Evolutionary conservation across 2,888 invertebrate species (phyloP).

Genomic region (Lasius fuliginosus): DNA sequence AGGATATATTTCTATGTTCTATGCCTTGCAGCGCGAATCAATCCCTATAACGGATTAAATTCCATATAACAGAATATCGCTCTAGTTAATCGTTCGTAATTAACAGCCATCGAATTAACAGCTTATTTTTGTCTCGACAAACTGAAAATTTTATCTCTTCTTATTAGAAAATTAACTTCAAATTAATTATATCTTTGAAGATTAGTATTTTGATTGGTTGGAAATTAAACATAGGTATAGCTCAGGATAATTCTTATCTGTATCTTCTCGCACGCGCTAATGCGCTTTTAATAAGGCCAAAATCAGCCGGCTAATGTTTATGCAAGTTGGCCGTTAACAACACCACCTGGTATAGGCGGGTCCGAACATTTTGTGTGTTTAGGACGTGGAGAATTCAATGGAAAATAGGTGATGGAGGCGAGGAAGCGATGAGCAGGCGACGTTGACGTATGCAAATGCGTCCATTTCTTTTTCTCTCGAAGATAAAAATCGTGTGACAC

Average conservation of each 20-base stretch:
- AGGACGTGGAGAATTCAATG: not conserved
- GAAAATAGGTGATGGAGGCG: conserved; percentile 6
- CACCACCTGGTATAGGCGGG: not conserved
- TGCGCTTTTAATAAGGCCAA: not conserved
- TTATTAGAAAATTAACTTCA: conserved; percentile 10
- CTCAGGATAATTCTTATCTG: not conserved
- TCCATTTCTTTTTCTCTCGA: conserved; percentile 24
- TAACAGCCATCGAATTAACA: not conserved
- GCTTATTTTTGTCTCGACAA: not conserved
- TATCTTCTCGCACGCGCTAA: not conserved
- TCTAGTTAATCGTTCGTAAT: conserved; percentile 4
- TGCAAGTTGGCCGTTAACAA: conserved; percentile 4
- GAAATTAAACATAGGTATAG: not conserved
- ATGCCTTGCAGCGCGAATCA: not conserved
- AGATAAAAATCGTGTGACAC: conserved; percentile 27
- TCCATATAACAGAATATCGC: not conserved
- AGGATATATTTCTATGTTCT: not conserved
- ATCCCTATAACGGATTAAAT: conserved; percentile 6
- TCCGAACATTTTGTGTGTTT: not conserved
- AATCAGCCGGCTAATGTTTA: conserved; percentile 37
- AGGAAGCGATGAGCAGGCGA: not conserved
- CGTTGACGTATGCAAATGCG: conserved; percentile 34
- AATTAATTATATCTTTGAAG: not conserved
- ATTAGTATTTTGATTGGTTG: not conserved
- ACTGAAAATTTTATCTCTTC: not conserved